Conservation (phyloP, 1,140 invertebrate genomes). For the Drosophila auraria region DNA sequence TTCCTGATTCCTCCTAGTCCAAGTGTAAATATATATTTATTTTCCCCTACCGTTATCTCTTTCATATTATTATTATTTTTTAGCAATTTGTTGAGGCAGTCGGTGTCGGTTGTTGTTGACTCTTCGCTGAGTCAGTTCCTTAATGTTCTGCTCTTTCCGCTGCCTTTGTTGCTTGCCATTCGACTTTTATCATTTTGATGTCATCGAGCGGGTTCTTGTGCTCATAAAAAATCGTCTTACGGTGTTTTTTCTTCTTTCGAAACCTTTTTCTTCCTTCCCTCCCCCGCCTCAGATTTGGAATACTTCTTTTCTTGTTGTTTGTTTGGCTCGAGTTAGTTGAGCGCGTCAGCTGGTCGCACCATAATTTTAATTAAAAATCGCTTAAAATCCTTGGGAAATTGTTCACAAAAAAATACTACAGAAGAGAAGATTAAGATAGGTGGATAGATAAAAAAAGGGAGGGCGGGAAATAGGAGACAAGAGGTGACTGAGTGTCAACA, state of each 20-base stretch:
- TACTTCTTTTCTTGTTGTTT: slow-evolving; percentile 39
- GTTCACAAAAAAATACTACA: slow-evolving; percentile 11
- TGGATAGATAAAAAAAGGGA: slow-evolving; percentile 7
- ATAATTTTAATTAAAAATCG: slow-evolving; percentile 82
- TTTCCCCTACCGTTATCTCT: slow-evolving; percentile 13
- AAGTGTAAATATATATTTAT: slow-evolving; percentile 34
- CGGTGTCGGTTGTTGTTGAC: slow-evolving; percentile 15
- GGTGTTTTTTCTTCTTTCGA: slow-evolving; percentile 40
- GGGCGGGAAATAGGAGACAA: not conserved
- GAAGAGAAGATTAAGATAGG: slow-evolving; percentile 13
- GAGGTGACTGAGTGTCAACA: slow-evolving; percentile 78
- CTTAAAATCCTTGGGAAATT: slow-evolving; percentile 74
- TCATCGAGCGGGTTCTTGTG: slow-evolving; percentile 65
- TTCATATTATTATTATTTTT: slow-evolving; percentile 12
- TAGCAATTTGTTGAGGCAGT: slow-evolving; percentile 68
- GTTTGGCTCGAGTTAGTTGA: slow-evolving; percentile 50
- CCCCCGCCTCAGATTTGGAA: slow-evolving; percentile 11
- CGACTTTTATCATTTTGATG: slow-evolving; percentile 67
- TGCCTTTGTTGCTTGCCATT: slow-evolving; percentile 38
- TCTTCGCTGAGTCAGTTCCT: slow-evolving; percentile 65
- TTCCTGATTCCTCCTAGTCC: not conserved
- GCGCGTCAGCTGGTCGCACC: slow-evolving; percentile 62
- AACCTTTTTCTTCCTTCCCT: slow-evolving; percentile 15
- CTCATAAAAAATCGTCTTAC: slow-evolving; percentile 60
- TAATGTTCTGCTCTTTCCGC: slow-evolving; percentile 29